Percentiles rank a stretch among this genome's conserved stretches.
Conservation (phyloP, 1,140 invertebrate species). For the Bombus pascuorum region DNA sequence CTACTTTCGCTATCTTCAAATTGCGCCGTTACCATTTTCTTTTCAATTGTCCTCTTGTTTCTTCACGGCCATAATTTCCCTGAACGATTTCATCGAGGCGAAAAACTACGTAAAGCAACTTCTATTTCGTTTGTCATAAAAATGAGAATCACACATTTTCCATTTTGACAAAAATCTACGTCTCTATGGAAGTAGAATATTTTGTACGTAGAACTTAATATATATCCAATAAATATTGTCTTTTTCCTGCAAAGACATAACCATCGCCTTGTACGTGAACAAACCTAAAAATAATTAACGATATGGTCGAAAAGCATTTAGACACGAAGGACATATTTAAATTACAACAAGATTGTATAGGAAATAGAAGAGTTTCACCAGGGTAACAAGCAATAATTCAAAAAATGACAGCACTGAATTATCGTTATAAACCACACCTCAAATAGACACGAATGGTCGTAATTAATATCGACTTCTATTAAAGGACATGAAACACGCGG, state of each 20-base stretch:
- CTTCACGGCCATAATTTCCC: not conserved
- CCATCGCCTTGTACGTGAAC: too few species aligned
- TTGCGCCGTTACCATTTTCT: not conserved
- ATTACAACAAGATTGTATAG: not conserved
- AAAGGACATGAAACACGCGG: not conserved
- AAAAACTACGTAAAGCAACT: too few species aligned
- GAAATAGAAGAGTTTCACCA: not conserved
- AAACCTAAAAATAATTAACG: too few species aligned
- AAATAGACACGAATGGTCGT: not conserved
- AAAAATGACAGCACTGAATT: not conserved
- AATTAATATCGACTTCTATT: slow-evolving; percentile 29
- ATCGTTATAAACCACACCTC: not conserved
- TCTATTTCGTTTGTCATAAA: too few species aligned
- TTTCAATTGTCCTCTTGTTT: not conserved
- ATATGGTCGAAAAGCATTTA: too few species aligned
- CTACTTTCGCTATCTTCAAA: not conserved
- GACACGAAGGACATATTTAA: not conserved
- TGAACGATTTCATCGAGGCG: not conserved
- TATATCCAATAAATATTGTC: too few species aligned
- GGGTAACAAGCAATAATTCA: not conserved
- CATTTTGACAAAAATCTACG: too few species aligned
- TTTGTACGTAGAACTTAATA: too few species aligned
- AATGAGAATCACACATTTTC: too few species aligned
- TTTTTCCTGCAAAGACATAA: too few species aligned
- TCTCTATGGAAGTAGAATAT: too few species aligned